phyloP scores from a whole-genome alignment of 2,797 vertebrate genomes.

The Choloepus didactylus region DNA sequence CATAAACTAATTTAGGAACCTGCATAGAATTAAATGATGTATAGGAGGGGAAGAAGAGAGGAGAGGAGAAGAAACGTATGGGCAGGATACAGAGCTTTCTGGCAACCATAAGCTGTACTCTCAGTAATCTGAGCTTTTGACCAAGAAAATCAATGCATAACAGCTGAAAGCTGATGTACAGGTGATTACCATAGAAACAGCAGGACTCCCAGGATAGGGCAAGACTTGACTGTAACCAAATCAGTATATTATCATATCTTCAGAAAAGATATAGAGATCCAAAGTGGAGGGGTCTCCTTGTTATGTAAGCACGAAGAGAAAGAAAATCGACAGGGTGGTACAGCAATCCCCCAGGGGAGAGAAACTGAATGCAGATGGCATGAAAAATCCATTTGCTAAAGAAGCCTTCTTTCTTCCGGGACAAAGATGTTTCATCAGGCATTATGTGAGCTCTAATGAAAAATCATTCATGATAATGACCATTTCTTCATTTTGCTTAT shows the following conservation, averaged over 20 bases:
- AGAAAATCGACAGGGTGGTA: background rate
- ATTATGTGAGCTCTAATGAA: background rate
- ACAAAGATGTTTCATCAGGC: background rate
- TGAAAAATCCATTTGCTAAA: background rate
- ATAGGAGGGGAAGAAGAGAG: background rate
- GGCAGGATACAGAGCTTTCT: slow-evolving; percentile 10
- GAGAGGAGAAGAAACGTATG: background rate
- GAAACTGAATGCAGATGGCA: background rate
- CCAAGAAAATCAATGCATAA: slow-evolving; percentile 67
- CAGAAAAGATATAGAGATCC: background rate
- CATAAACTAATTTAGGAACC: slow-evolving; percentile 15
- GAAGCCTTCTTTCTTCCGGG: background rate
- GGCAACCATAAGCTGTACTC: background rate
- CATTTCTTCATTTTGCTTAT: background rate
- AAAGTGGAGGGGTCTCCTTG: background rate
- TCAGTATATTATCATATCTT: slow-evolving; percentile 1
- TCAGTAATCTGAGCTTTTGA: slow-evolving; percentile 63
- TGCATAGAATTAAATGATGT: background rate
- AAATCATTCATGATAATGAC: background rate
- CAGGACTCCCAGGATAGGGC: background rate
- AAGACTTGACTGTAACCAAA: slow-evolving; percentile 41
- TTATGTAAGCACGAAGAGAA: background rate
- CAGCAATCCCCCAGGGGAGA: background rate
- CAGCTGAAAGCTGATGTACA: background rate
- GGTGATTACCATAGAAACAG: slow-evolving; percentile 64